A percentile compares a stretch with the other conserved stretches of the same genome.
Conservation (phyloP, 1,140 invertebrate genomes). For the Rhopalosiphum maidis region DNA sequence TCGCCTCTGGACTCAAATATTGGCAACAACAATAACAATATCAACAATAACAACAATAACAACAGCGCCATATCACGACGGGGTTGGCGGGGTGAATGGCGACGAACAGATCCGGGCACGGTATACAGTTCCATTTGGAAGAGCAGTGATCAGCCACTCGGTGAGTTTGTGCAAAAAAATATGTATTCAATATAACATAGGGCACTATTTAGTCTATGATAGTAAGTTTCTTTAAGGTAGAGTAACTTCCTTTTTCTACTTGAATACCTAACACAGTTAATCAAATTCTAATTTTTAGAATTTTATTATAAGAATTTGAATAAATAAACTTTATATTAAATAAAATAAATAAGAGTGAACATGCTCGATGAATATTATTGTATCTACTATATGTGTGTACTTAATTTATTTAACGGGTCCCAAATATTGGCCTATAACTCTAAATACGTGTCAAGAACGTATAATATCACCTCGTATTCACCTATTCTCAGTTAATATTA, state of each 20-base stretch:
- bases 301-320: too few species aligned
- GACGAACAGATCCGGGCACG: constrained; percentile 30
- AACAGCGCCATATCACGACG: constrained; percentile 17
- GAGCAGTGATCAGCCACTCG: constrained; percentile 41
- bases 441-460: neutral
- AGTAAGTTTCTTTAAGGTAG: too few species aligned
- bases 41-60: constrained; percentile 23
- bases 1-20: constrained; percentile 6
- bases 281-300: too few species aligned
- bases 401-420: neutral
- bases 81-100: constrained; percentile 32
- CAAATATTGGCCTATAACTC: neutral
- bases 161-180: constrained; percentile 13
- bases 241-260: too few species aligned
- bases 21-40: neutral
- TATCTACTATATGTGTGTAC: neutral
- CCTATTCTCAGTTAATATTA: neutral
- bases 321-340: too few species aligned
- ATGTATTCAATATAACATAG: neutral
- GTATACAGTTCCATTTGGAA: constrained; percentile 53
- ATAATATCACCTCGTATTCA: neutral
- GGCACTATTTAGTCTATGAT: neutral
- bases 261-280: too few species aligned
- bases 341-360: too few species aligned
- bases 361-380: neutral